Evolutionary conservation across 2,797 vertebrate genomes (phyloP), one percentile per base, ranked within the genome.

Genomic region (Sardinella longiceps): DNA sequence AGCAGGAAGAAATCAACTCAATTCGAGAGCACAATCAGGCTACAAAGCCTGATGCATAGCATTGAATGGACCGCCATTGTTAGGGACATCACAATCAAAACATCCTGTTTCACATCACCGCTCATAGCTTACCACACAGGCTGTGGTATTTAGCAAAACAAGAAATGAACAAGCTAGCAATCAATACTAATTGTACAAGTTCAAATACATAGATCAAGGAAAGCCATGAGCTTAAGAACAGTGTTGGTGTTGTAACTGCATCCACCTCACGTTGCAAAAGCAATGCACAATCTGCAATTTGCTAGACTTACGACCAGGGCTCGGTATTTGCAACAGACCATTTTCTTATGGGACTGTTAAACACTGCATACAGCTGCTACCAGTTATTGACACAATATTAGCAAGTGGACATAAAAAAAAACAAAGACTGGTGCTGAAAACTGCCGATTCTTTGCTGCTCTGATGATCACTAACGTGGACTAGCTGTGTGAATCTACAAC

Each of bases 51-150:
- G 37, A 33, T 77, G 70, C 70, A 77, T 20, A 20, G 56, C 56
- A 25, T 60, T 60, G 56, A 77, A 77, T 77, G 70, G 70, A 77
- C 70, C 70, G 18, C 70, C 70, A 77, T 77, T 77, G 70, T 77
- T 77, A 23, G 70, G 37, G 18, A 77, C 70, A 77, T 43, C 70
- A 77, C 70, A 77, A 77, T 23, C 70, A 77, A 37, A 77, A 77
- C 70, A 77, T 77, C 70, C 70, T 77, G 70, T 77, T 77, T 77
- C 70, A 77, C 70, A 77, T 7, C 66, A 70, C 30, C 14, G 30
- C 15, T 77, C 70, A 77, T 23, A 77, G 70, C 33, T 77, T 7
- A 39, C 18, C 70, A 77, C 33, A 5, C 43, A 43, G 33, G 70
- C 70, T 39, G 70, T 77, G 33, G 70, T 20, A 77, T 77, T 77